Percentiles rank a stretch among this genome's conserved stretches.
These are phyloP conservation scores for Dryoscopus gambensis DNA, from an alignment of 2,113 vertebrate species.

Conservation along the genomic window DNA sequence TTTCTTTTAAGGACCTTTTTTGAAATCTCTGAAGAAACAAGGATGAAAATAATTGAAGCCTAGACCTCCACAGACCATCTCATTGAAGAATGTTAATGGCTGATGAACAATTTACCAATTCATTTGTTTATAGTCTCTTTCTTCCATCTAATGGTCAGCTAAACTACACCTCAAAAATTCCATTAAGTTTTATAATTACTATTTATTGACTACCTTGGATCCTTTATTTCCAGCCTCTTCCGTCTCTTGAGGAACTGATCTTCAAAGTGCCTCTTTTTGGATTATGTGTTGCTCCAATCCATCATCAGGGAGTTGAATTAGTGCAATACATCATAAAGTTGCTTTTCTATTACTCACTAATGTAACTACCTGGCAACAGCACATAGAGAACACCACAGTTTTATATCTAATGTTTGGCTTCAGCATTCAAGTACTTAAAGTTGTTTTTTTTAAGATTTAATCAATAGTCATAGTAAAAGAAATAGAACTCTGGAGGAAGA, in stretches of 20 bases:
- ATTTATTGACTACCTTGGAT: neutral
- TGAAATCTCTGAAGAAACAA: neutral
- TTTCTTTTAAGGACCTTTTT: neutral
- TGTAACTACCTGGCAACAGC: neutral
- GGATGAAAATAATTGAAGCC: neutral
- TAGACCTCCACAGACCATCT: neutral
- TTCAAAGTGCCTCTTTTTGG: neutral
- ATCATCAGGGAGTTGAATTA: neutral
- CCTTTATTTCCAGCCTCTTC: neutral
- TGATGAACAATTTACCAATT: neutral
- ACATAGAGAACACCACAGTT: neutral
- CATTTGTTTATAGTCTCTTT: neutral
- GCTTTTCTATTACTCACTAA: neutral
- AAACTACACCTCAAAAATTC: constrained; percentile 1
- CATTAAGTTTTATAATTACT: neutral
- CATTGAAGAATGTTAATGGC: neutral
- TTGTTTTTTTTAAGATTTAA: neutral
- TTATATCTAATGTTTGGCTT: neutral
- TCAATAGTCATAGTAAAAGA: neutral
- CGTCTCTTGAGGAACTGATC: neutral
- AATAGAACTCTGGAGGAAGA: neutral
- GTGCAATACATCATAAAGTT: neutral
- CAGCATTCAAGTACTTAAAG: neutral
- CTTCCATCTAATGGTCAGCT: neutral
- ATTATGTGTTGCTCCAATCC: neutral